Evolutionary conservation across 2,113 vertebrate genomes (phyloP).

Genomic region (Nerophis ophidion): DNA sequence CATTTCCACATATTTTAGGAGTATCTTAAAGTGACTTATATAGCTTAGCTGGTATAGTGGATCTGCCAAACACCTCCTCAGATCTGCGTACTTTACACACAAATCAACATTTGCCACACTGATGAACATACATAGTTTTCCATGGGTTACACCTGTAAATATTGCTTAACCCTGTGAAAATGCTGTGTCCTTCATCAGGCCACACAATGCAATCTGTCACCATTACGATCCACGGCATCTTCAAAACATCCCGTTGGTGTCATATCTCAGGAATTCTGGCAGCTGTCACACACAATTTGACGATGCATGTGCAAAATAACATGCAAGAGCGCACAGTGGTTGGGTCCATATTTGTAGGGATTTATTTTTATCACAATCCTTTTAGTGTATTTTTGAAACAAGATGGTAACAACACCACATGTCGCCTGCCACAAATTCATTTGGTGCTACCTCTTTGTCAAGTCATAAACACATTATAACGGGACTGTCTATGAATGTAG

Average conservation of each 20-base stretch:
- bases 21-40: too few species aligned
- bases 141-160: not conserved
- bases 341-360: constrained; percentile 5
- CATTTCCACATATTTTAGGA: too few species aligned
- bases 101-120: too few species aligned
- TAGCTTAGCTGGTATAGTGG: too few species aligned
- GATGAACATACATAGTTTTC: too few species aligned
- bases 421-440: too few species aligned
- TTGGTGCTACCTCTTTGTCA: too few species aligned
- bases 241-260: constrained; percentile 17
- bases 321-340: constrained; percentile 11
- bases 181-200: constrained; percentile 6
- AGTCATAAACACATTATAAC: too few species aligned
- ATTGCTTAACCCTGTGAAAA: constrained; percentile 14
- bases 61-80: too few species aligned
- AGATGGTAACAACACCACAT: too few species aligned
- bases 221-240: constrained; percentile 22
- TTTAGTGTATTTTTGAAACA: not conserved
- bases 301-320: constrained; percentile 24
- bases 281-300: constrained; percentile 35
- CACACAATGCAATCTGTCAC: constrained; percentile 9
- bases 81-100: too few species aligned
- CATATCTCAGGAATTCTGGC: constrained; percentile 37
- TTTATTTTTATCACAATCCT: constrained; percentile 34
- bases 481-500: too few species aligned